Base-by-base conservation (phyloP, 2,888 invertebrate genomes). In the Chloroclystis v-ata region DNA sequence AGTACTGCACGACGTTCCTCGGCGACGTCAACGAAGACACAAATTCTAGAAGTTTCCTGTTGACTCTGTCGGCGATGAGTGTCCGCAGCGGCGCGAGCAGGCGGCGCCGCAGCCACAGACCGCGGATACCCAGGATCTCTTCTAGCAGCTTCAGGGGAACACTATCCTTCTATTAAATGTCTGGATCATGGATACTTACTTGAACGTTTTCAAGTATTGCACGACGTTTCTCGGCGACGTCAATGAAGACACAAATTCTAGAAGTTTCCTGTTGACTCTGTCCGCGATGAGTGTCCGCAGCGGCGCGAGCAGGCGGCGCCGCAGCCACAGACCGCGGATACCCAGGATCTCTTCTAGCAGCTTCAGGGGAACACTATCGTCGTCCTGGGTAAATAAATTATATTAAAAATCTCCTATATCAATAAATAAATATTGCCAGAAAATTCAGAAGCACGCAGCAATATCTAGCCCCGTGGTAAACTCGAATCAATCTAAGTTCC, bases 161-260 rank as follows among this genome's bases (percentile, higher is more conserved):
- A 42, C 85, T 86, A 44, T 87, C 86, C n/a, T n/a, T n/a, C n/a
- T n/a, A n/a, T n/a, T n/a, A n/a, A n/a, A n/a, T n/a, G n/a, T n/a
- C n/a, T n/a, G n/a, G n/a, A n/a, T n/a, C n/a, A n/a, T n/a, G n/a
- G n/a, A n/a, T n/a, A n/a, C 92, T 89, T 74, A 96, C 96, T 94
- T 95, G 71, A 97, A 94, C 20, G 92, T 89, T 72, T 92, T 92
- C 49, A 97, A 89, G 79, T 97, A 97, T 65, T 94, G 94, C 1
- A 96, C 95, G 33, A 97, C 94, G 69, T 95, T 95, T 54, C 94
- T 92, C 0, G 97, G 95, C 55, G 96, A 95, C 0, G 97, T 97
- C 62, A 96, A 83, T 53, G 92, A 91, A 14, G 95, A 93, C 1
- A 97, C 96, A 65, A 95, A 93, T 65, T 97, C 97, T 41, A 97